Evolutionary conservation across 1,140 invertebrate species (phyloP).

Genomic region (Probaryconus sp.): DNA sequence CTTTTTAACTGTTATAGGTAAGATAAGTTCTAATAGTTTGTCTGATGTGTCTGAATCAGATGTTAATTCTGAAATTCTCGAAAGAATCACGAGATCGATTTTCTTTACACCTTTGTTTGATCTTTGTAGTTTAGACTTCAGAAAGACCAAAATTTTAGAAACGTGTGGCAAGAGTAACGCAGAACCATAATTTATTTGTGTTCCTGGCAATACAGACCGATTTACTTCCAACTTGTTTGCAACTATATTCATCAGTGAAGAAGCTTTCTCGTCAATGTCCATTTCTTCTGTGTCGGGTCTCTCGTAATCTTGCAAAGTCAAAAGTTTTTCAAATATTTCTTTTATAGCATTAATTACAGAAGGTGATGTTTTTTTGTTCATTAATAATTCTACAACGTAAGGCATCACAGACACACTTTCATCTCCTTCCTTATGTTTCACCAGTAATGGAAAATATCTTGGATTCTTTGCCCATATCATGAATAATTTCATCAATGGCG

Average conservation of each 20-base stretch:
- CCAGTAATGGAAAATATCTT: slow-evolving; percentile 85
- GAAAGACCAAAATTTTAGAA: slow-evolving; percentile 83
- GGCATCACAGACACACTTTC: slow-evolving; percentile 80
- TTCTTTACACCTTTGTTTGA: slow-evolving; percentile 81
- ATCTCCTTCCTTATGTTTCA: slow-evolving; percentile 79
- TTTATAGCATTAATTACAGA: slow-evolving; percentile 85
- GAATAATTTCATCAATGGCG: slow-evolving; percentile 88
- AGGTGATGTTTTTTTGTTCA: slow-evolving; percentile 82
- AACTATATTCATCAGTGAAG: slow-evolving; percentile 59
- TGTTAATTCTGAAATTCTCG: slow-evolving; percentile 86
- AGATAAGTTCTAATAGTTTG: slow-evolving; percentile 82
- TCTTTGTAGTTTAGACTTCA: slow-evolving; percentile 82
- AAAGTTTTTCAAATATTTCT: slow-evolving; percentile 87
- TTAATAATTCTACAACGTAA: slow-evolving; percentile 84
- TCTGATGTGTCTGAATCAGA: slow-evolving; percentile 83
- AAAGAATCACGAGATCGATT: slow-evolving; percentile 88
- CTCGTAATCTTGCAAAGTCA: slow-evolving; percentile 83
- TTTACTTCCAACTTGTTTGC: slow-evolving; percentile 62
- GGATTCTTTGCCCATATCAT: slow-evolving; percentile 87
- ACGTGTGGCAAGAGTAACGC: slow-evolving; percentile 86
- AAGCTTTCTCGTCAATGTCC: slow-evolving; percentile 63
- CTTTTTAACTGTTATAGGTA: slow-evolving; percentile 87
- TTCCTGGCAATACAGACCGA: slow-evolving; percentile 63
- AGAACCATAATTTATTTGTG: slow-evolving; percentile 86
- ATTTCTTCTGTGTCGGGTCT: slow-evolving; percentile 69